Percentiles rank a stretch among this genome's conserved stretches.
Conservation (phyloP, 2,113 vertebrate genomes). For the Zosterops hypoxanthus region DNA sequence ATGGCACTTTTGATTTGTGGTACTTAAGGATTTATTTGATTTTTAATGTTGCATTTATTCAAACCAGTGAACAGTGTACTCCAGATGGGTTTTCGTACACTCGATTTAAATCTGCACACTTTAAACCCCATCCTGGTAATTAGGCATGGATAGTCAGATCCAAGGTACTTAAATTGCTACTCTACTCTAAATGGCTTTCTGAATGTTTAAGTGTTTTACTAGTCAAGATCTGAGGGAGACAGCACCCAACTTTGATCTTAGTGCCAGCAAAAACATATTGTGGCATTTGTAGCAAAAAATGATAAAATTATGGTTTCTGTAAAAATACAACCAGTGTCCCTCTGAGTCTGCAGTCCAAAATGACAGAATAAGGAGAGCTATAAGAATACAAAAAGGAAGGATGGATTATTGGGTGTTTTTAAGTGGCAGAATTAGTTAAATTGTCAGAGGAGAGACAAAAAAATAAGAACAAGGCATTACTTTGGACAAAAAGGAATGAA, state of each 20-base stretch:
- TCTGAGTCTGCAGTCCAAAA: neutral
- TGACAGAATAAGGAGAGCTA: neutral
- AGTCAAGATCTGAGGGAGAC: neutral
- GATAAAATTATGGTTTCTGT: neutral
- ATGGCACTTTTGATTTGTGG: neutral
- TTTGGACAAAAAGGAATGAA: neutral
- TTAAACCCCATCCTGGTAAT: conserved; percentile 29
- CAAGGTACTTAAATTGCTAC: neutral
- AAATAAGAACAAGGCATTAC: neutral
- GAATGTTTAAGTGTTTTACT: neutral
- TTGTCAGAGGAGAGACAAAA: neutral
- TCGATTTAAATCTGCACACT: neutral
- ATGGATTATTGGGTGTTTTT: neutral
- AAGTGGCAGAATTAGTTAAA: neutral
- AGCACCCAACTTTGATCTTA: neutral
- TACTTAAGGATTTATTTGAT: conserved; percentile 6
- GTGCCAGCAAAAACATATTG: neutral
- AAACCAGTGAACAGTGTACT: conserved; percentile 17
- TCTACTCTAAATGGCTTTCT: neutral
- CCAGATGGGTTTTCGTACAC: neutral
- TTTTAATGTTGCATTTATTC: conserved; percentile 34
- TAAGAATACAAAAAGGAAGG: neutral
- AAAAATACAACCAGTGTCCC: neutral
- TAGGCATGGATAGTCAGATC: neutral
- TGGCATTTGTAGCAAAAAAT: neutral